phyloP scores from a whole-genome alignment of 2,113 vertebrate genomes.

The human region GRCh38 chr11:63763501-63764000 shows the following conservation, averaged over 20 bases:
- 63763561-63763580: slow-evolving; percentile 90
- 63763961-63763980: not conserved
- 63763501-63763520: slow-evolving; percentile 84
- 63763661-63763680: slow-evolving; percentile 91
- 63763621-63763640: slow-evolving; percentile 87
- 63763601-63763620: slow-evolving; percentile 91
- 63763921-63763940: not conserved
- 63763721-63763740: slow-evolving; percentile 90
- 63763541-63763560: slow-evolving; percentile 87
- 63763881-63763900: slow-evolving; percentile 37
- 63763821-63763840: slow-evolving; percentile 37
- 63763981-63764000: not conserved
- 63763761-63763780: slow-evolving; percentile 2
- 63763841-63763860: slow-evolving; percentile 59
- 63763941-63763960: not conserved
- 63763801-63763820: slow-evolving; percentile 69
- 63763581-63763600: slow-evolving; percentile 94
- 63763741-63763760: not conserved
- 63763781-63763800: slow-evolving; percentile 29
- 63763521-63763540: slow-evolving; percentile 89
- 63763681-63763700: slow-evolving; percentile 94
- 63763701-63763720: slow-evolving; percentile 95
- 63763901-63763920: not conserved
- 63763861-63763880: slow-evolving; percentile 53
- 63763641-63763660: slow-evolving; percentile 93